phyloP scores from a whole-genome alignment of 1,140 invertebrate genomes.

The Magallana ariakensis region DNA sequence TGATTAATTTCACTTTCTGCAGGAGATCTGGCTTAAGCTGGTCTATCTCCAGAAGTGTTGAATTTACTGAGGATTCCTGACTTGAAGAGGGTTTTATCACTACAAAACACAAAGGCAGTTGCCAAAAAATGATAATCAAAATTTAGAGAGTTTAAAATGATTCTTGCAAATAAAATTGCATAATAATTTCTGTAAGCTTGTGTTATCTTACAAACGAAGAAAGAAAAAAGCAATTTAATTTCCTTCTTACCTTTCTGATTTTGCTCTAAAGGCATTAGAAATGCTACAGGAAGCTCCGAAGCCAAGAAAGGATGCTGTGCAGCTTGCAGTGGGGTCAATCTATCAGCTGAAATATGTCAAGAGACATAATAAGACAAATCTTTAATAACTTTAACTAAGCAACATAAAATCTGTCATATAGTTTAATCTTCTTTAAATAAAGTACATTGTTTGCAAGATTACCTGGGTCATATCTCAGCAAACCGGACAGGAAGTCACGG shows the following conservation, averaged over 20 bases:
- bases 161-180: too few relatives aligned
- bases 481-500: constrained; percentile 66
- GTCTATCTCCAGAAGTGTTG: not conserved
- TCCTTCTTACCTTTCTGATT: not conserved
- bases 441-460: not conserved
- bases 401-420: too few relatives aligned
- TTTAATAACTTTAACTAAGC: too few relatives aligned
- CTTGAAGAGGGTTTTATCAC: not conserved
- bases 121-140: not conserved
- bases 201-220: too few relatives aligned
- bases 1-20: not conserved
- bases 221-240: not conserved
- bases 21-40: constrained; percentile 3
- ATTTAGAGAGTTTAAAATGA: too few relatives aligned
- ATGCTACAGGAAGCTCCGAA: constrained; percentile 59
- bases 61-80: not conserved
- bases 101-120: not conserved
- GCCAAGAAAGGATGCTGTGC: constrained; percentile 69
- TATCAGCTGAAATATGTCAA: constrained; percentile 60
- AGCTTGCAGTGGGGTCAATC: constrained; percentile 65
- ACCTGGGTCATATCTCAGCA: constrained; percentile 70
- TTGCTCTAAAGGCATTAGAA: constrained; percentile 29
- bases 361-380: too few relatives aligned
- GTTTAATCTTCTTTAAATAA: too few relatives aligned
- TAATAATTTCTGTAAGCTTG: too few relatives aligned